A percentile compares a stretch with the other conserved stretches of the same genome.
These are phyloP conservation scores for Keiferia lycopersicella DNA, from an alignment of 2,888 invertebrate species.

Conservation along the genomic window DNA sequence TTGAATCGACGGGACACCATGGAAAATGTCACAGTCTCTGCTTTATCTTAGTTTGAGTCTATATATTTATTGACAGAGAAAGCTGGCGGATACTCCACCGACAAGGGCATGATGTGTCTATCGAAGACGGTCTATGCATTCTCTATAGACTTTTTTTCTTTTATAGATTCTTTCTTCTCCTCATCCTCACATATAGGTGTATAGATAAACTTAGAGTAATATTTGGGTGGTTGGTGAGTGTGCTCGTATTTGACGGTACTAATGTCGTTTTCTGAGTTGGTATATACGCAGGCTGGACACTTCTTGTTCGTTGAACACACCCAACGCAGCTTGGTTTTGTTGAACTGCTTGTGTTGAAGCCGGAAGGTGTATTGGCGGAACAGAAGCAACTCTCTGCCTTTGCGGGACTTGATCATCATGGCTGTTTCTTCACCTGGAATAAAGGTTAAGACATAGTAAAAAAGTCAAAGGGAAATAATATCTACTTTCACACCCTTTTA, in stretches of 20 bases:
- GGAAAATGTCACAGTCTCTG: no score
- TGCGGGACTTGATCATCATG: slow-evolving; percentile 66
- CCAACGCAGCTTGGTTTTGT: slow-evolving; percentile 55
- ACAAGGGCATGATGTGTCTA: no score
- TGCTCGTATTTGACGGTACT: slow-evolving; percentile 60
- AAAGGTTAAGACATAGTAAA: background rate
- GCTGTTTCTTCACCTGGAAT: slow-evolving; percentile 51
- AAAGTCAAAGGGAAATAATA: background rate
- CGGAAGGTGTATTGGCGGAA: slow-evolving; percentile 68
- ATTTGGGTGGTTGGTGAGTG: slow-evolving; percentile 67
- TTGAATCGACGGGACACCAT: no score
- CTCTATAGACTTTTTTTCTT: no score
- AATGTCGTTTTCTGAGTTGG: slow-evolving; percentile 56
- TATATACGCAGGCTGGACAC: slow-evolving; percentile 65
- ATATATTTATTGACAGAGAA: no score
- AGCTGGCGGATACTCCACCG: no score
- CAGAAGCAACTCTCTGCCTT: slow-evolving; percentile 69
- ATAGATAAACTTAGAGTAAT: slow-evolving; percentile 38
- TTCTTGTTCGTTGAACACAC: slow-evolving; percentile 69
- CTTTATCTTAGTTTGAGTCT: no score
- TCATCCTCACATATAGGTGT: no score
- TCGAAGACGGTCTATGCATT: no score
- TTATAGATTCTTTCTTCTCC: no score
- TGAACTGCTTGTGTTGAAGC: slow-evolving; percentile 57
- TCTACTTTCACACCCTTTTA: background rate